phyloP scores from a whole-genome alignment of 2,888 invertebrate genomes.

The Megamerina dolium region DNA sequence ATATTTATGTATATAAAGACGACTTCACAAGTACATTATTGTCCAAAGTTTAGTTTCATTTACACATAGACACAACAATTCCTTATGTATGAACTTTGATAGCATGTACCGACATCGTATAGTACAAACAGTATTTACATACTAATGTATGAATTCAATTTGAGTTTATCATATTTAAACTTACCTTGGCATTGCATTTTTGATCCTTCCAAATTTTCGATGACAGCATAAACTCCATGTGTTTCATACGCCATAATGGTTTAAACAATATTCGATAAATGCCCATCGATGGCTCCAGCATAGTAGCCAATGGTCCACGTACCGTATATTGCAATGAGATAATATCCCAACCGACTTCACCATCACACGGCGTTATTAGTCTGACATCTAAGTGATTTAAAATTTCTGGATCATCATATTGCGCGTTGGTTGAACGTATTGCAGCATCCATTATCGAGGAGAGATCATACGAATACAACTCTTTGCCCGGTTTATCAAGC shows the following conservation, averaged over 20 bases:
- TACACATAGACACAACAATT: too few relatives aligned
- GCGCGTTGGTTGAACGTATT: slow-evolving; percentile 86
- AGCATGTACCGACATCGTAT: too few relatives aligned
- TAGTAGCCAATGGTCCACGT: slow-evolving; percentile 46
- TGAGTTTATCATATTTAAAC: too few relatives aligned
- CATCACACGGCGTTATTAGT: slow-evolving; percentile 51
- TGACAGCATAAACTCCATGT: slow-evolving; percentile 47
- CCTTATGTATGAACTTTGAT: too few relatives aligned
- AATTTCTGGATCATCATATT: slow-evolving; percentile 88
- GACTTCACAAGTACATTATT: too few relatives aligned
- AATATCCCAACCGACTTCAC: slow-evolving; percentile 48
- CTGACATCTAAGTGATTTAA: slow-evolving; percentile 81
- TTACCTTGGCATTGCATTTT: slow-evolving; percentile 48
- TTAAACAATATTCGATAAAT: slow-evolving; percentile 47
- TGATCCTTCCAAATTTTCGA: slow-evolving; percentile 49
- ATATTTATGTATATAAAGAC: too few relatives aligned
- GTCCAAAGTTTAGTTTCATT: too few relatives aligned
- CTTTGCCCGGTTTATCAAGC: slow-evolving; percentile 77
- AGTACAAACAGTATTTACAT: too few relatives aligned
- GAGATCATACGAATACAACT: slow-evolving; percentile 82
- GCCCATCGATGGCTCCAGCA: slow-evolving; percentile 47
- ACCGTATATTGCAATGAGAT: slow-evolving; percentile 47
- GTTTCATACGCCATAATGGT: slow-evolving; percentile 48
- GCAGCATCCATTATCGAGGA: slow-evolving; percentile 79
- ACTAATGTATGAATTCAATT: too few relatives aligned